Percentiles rank a stretch among this genome's conserved stretches.
These are phyloP conservation scores for Aselliscus stoliczkanus DNA, from an alignment of 2,797 vertebrate genomes.

Conservation along the genomic window DNA sequence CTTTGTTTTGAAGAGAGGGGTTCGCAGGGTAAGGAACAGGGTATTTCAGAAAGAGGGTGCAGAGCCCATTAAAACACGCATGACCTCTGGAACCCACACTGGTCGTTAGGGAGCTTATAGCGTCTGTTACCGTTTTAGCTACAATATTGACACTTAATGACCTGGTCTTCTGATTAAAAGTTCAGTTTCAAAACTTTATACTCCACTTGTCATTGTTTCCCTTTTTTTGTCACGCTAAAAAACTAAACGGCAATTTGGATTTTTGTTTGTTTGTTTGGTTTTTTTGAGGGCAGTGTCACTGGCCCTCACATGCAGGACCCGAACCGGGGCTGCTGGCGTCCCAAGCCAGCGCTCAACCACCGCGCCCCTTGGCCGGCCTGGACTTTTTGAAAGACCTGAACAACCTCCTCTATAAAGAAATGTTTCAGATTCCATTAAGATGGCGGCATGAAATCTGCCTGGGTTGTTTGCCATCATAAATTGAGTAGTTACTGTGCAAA, in stretches of 20 bases:
- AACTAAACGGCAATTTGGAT: neutral
- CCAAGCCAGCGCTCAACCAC: too few species aligned
- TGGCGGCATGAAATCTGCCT: neutral
- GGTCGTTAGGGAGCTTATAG: neutral
- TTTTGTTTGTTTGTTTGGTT: too few species aligned
- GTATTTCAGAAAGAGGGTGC: neutral
- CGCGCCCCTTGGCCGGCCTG: too few species aligned
- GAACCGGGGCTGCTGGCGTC: too few species aligned
- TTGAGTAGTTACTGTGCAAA: neutral
- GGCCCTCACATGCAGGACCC: too few species aligned
- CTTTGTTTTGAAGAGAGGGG: neutral
- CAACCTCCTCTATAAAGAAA: neutral
- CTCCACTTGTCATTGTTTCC: neutral
- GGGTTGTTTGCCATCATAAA: neutral
- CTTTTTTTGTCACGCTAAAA: neutral
- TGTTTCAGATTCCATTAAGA: neutral
- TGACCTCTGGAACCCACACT: neutral
- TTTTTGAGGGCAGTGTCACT: too few species aligned
- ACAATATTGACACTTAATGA: neutral
- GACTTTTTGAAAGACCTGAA: neutral
- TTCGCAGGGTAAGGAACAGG: neutral
- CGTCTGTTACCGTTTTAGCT: neutral
- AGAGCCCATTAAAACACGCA: neutral
- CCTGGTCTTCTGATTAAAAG: neutral
- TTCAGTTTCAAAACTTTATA: constrained; percentile 8